These are phyloP conservation scores for Ganaspis brasiliensis DNA, from an alignment of 2,888 invertebrate species.

Conservation along the genomic window DNA sequence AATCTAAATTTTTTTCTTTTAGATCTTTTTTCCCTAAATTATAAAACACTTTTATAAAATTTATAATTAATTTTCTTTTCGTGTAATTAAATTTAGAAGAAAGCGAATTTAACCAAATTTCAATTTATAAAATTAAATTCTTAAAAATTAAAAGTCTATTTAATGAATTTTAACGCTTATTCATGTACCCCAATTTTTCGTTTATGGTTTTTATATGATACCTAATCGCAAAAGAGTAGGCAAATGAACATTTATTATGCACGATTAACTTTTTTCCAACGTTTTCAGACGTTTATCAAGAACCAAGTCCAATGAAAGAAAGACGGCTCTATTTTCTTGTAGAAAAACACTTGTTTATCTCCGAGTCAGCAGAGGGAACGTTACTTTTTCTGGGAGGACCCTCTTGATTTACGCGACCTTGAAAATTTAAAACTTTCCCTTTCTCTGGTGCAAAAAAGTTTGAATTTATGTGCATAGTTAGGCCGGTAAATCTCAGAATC, in stretches of 20 bases:
- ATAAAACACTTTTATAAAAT: too few species aligned
- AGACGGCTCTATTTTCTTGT: background rate
- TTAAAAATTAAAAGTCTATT: too few species aligned
- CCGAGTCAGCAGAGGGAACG: constrained; percentile 1
- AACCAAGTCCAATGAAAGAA: background rate
- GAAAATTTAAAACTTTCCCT: constrained; percentile 34
- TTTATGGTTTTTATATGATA: too few species aligned
- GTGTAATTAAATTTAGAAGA: too few species aligned
- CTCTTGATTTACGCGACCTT: constrained; percentile 39
- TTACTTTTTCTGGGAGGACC: background rate
- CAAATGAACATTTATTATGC: background rate
- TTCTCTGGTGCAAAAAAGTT: constrained; percentile 18
- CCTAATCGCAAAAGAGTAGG: too few species aligned
- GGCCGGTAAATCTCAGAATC: background rate
- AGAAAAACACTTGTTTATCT: constrained; percentile 31
- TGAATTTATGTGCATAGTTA: constrained; percentile 23
- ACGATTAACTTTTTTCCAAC: background rate
- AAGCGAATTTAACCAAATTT: too few species aligned
- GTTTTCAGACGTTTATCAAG: background rate
- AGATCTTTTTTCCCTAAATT: too few species aligned
- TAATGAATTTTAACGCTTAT: too few species aligned
- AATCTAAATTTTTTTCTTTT: too few species aligned
- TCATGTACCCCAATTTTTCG: too few species aligned
- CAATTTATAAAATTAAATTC: too few species aligned
- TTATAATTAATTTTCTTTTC: too few species aligned